Conservation (phyloP, 2,888 invertebrate genomes). For the Acanthosoma haemorrhoidale region DNA sequence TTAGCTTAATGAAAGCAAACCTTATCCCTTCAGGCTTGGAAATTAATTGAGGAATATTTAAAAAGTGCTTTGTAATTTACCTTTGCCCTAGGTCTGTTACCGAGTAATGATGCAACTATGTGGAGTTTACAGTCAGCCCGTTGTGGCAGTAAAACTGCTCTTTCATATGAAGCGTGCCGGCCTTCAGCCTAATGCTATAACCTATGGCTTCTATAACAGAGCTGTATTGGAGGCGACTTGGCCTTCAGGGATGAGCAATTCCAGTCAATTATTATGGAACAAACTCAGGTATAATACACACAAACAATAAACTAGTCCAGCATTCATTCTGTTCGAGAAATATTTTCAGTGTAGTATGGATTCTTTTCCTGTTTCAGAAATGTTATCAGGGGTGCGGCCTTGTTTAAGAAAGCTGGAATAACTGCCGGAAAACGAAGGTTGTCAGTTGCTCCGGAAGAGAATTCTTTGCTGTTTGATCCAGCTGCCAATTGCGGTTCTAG, state of each 20-base stretch:
- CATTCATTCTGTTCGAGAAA: too few relatives aligned
- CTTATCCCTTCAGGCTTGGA: too few relatives aligned
- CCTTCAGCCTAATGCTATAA: conserved; percentile 93
- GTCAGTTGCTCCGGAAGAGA: conserved; percentile 40
- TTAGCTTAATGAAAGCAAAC: too few relatives aligned
- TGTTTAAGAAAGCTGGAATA: conserved; percentile 75
- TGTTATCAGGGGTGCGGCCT: conserved; percentile 82
- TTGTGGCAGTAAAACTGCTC: conserved; percentile 85
- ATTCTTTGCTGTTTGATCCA: conserved; percentile 38
- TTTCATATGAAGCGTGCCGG: conserved; percentile 90
- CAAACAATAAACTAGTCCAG: background rate
- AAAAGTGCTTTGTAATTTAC: too few relatives aligned
- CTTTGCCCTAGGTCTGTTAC: conserved; percentile 74
- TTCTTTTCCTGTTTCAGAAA: conserved; percentile 49
- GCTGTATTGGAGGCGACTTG: conserved; percentile 91
- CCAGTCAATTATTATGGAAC: conserved; percentile 85
- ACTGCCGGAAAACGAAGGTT: conserved; percentile 47
- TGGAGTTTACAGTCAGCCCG: conserved; percentile 87
- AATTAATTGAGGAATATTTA: too few relatives aligned
- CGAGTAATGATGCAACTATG: conserved; percentile 98
- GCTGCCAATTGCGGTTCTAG: conserved; percentile 43
- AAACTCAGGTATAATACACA: conserved; percentile 60
- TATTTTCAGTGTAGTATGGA: background rate
- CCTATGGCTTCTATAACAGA: conserved; percentile 83
- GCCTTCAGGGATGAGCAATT: conserved; percentile 76